Base-by-base conservation (phyloP, 2,888 invertebrate genomes). In the Dione juno region DNA sequence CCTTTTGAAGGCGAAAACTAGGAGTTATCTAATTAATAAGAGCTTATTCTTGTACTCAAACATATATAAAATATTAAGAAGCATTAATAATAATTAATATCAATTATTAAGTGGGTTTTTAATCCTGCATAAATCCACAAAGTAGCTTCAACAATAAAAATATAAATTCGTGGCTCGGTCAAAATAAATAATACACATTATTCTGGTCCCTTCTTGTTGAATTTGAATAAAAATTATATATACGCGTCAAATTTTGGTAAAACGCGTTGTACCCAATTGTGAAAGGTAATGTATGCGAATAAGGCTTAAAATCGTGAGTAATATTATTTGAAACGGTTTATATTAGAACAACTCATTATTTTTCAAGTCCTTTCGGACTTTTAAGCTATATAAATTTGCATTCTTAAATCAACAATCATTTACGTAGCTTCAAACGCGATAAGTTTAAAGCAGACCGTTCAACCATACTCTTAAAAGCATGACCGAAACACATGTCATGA, bases 301-400 rank as follows among this genome's bases (percentile, higher is more conserved):
- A 71, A 68, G 53, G 68, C 57, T 57, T 54, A 50, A 71, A 66
- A 57, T 71, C 19, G 61, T 71, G 14, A 16, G 52, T 64, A 58
- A 41, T 45, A 14, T 19, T 52, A 66, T 35, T 37, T 65, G 58
- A 69, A 66, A 63, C 28, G 59, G 59, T 64, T 57, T 40, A 66
- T 35, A 43, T 71, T 73, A 66, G 19, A 58, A 66, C 74, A 69
- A 61, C 14, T 43, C 68, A 72, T 74, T 75, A 73, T 75, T 74
- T 74, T 66, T 37, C 50, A 57, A 66, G 67, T 67, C 69, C 71
- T 73, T 66, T 73, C 66, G n/a, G 66, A 50, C 61, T 68, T 70
- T 67, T 64, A 64, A 21, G 69, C 72, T 72, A 72, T 74, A 73
- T 71, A 73, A 50, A 77, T 77, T 70, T 74, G 68, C 71, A 72